A percentile compares a stretch with the other conserved stretches of the same genome.
phyloP scores from a whole-genome alignment of 2,888 invertebrate genomes.

The Odontothrips loti region DNA sequence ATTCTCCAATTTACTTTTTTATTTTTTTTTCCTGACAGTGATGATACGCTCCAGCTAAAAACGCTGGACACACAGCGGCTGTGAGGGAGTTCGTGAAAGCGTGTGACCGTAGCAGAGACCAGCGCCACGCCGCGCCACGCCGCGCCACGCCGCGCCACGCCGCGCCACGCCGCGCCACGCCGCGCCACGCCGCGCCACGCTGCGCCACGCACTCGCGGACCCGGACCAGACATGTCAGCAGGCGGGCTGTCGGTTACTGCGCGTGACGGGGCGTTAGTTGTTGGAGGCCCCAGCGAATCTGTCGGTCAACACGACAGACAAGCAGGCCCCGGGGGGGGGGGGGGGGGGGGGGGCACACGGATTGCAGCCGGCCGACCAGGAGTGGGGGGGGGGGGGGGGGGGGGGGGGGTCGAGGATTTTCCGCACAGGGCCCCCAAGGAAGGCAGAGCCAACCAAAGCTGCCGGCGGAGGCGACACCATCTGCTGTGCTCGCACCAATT shows the following conservation, averaged over 20 bases:
- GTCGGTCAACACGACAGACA: constrained; percentile 17
- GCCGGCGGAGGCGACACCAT: neutral
- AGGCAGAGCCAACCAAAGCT: neutral
- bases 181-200: too few species aligned
- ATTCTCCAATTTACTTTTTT: too few species aligned
- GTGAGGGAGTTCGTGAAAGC: neutral
- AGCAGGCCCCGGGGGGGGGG: neutral
- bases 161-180: too few species aligned
- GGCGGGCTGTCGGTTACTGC: neutral
- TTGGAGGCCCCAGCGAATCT: neutral
- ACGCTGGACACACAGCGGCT: neutral
- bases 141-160: too few species aligned
- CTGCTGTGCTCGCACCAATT: neutral
- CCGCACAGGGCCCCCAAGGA: neutral
- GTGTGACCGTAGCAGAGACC: neutral
- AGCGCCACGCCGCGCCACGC: too few species aligned
- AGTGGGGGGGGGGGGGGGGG: neutral
- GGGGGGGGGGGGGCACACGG: too few species aligned
- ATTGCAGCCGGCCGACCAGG: too few species aligned
- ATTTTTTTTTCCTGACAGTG: too few species aligned
- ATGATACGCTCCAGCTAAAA: too few species aligned
- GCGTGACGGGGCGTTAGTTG: neutral
- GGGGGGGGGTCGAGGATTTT: neutral
- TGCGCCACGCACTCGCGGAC: too few species aligned
- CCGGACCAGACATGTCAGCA: neutral